These are phyloP conservation scores for Haliaeetus leucogaster DNA, from an alignment of 2,113 vertebrate species.

Conservation along the genomic window DNA sequence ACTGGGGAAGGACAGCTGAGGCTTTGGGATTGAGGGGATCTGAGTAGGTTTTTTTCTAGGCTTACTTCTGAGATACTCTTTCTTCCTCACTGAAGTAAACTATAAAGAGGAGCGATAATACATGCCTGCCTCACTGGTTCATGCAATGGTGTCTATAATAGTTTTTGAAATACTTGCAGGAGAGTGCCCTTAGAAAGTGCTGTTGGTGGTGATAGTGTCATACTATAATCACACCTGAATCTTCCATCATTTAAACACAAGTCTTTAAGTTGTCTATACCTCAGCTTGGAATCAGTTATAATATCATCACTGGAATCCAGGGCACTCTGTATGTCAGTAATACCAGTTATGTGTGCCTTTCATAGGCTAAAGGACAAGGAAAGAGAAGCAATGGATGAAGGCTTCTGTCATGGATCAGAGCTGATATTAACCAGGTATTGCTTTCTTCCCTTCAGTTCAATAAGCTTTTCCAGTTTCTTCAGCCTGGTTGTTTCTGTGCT, in stretches of 20 bases:
- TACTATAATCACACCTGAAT: background rate
- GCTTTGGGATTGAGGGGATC: background rate
- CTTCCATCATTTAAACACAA: background rate
- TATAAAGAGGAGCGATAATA: background rate
- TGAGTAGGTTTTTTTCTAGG: background rate
- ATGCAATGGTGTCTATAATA: background rate
- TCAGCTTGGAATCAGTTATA: background rate
- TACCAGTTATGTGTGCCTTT: background rate
- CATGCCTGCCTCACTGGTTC: background rate
- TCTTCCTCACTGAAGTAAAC: background rate
- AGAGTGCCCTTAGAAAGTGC: background rate
- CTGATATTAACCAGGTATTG: conserved; percentile 6
- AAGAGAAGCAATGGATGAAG: background rate
- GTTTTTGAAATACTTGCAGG: background rate
- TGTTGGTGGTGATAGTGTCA: background rate
- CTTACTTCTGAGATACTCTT: background rate
- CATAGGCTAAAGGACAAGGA: background rate
- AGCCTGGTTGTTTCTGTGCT: conserved; percentile 24
- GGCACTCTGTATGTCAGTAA: background rate
- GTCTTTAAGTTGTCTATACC: background rate
- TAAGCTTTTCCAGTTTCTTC: conserved; percentile 33
- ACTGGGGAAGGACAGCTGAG: background rate
- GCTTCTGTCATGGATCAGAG: background rate
- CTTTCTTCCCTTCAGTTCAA: background rate
- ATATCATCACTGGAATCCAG: background rate